Evolutionary conservation across 2,113 vertebrate species (phyloP).

Genomic region (Carollia perspicillata): DNA sequence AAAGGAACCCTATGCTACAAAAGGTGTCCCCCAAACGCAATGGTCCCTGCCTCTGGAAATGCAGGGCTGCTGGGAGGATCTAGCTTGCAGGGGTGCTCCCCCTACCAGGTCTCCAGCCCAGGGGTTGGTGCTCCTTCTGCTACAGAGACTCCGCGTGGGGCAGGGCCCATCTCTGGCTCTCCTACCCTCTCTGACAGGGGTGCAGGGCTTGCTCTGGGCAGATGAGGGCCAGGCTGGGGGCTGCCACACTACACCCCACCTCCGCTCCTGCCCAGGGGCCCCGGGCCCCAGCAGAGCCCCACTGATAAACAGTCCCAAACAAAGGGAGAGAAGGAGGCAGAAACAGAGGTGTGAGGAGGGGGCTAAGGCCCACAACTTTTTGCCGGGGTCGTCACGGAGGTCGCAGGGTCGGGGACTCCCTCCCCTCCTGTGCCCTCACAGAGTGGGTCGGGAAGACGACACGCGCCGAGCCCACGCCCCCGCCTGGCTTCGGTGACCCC

Average conservation of each 20-base stretch:
- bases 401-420: not conserved
- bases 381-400: not conserved
- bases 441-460: not conserved
- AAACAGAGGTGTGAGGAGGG: too few species aligned
- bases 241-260: not conserved
- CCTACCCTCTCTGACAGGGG: not conserved
- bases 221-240: not conserved
- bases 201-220: not conserved
- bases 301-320: not conserved
- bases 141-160: not conserved
- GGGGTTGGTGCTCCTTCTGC: not conserved
- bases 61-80: not conserved
- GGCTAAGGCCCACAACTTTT: conserved; percentile 32
- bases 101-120: not conserved
- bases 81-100: not conserved
- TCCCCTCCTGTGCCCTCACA: not conserved
- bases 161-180: too few species aligned
- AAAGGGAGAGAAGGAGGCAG: not conserved
- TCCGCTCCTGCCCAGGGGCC: not conserved
- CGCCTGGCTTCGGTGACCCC: not conserved
- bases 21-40: not conserved
- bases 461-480: not conserved
- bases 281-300: not conserved
- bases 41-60: not conserved
- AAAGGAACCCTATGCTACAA: not conserved